These are phyloP conservation scores for Anabacerthia variegaticeps DNA, from an alignment of 2,797 vertebrate genomes.

Conservation along the genomic window DNA sequence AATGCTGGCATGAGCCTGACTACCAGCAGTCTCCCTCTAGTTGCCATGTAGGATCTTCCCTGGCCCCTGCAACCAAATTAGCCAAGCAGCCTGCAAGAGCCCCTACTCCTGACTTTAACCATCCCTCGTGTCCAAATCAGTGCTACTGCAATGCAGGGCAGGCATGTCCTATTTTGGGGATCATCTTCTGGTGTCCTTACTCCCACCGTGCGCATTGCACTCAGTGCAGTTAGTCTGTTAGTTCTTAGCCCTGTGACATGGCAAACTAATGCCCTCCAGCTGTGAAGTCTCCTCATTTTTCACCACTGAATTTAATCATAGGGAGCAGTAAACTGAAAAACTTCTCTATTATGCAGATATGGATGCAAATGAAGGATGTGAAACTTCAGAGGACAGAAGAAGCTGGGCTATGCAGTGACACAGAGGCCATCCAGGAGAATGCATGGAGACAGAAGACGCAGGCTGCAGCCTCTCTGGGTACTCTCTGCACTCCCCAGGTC, in stretches of 20 bases:
- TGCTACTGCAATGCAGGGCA: not conserved
- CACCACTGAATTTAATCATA: not conserved
- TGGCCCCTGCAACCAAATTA: not conserved
- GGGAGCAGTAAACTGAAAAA: not conserved
- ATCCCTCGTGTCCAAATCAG: not conserved
- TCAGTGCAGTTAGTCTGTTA: not conserved
- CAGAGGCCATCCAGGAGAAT: not conserved
- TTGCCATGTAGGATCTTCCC: not conserved
- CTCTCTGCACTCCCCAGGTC: not conserved
- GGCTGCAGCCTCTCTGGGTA: not conserved
- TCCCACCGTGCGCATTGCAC: rapidly evolving
- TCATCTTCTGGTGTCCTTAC: not conserved
- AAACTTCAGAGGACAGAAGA: not conserved
- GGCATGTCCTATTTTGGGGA: not conserved
- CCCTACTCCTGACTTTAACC: not conserved
- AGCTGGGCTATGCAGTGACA: not conserved
- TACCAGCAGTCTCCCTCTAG: not conserved
- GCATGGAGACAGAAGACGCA: not conserved
- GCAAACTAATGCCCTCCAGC: not conserved
- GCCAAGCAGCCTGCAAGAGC: not conserved
- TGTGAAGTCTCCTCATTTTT: not conserved
- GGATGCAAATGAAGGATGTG: not conserved
- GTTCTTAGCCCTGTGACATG: not conserved
- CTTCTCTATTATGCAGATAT: not conserved
- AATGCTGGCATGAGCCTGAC: not conserved